A percentile compares a stretch with the other conserved stretches of the same genome.
Evolutionary conservation across 1,140 invertebrate genomes (phyloP).

Genomic region (Chironomus striatipennis): DNA sequence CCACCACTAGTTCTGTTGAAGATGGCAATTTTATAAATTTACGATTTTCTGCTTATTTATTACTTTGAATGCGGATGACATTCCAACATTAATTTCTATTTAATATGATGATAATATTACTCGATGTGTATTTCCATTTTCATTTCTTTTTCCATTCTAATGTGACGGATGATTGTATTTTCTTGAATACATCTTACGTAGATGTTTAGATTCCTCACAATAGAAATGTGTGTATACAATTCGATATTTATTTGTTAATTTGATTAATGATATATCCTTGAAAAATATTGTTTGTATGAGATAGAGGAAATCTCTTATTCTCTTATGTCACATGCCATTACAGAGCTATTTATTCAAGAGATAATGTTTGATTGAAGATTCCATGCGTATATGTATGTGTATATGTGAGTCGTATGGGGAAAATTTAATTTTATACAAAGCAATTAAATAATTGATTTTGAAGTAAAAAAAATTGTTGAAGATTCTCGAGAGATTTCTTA

Average conservation of each 20-base stretch:
- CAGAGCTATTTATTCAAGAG: background rate
- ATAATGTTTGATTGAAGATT: background rate
- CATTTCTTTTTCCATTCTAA: too few relatives aligned
- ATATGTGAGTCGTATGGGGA: too few relatives aligned
- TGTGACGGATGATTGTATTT: slow-evolving; percentile 6
- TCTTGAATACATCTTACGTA: background rate
- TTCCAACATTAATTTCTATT: slow-evolving; percentile 22
- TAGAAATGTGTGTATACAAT: background rate
- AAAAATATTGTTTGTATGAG: background rate
- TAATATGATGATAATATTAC: slow-evolving; percentile 3
- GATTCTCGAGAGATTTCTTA: too few relatives aligned
- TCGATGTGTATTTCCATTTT: background rate
- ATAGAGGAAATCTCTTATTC: background rate
- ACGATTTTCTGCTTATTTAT: background rate
- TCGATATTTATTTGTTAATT: slow-evolving; percentile 15
- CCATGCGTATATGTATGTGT: too few relatives aligned
- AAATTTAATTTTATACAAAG: too few relatives aligned
- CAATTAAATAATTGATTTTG: too few relatives aligned
- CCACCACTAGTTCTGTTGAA: too few relatives aligned
- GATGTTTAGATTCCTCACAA: background rate
- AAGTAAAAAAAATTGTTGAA: too few relatives aligned
- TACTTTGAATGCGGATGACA: slow-evolving; percentile 17
- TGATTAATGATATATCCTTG: slow-evolving; percentile 11
- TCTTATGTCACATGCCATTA: slow-evolving; percentile 7
- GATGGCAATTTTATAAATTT: too few relatives aligned